Evolutionary conservation across 2,888 invertebrate genomes (phyloP).

Genomic region (Drosophila ochracea): DNA sequence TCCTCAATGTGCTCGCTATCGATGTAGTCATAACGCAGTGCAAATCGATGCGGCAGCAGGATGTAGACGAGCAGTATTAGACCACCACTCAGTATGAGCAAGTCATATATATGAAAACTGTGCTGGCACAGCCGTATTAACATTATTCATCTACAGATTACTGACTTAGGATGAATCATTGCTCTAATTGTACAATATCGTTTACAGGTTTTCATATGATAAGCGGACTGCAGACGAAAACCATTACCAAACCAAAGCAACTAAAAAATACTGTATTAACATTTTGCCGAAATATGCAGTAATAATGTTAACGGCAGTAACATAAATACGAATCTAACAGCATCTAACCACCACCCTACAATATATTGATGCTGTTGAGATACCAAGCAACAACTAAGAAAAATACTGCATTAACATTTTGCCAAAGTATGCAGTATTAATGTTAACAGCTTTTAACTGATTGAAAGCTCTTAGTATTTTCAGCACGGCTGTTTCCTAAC

Average conservation of each 20-base stretch:
- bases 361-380: neutral
- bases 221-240: neutral
- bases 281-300: neutral
- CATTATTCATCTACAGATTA: slow-evolving; percentile 59
- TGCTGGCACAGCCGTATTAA: slow-evolving; percentile 67
- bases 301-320: neutral
- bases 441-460: slow-evolving; percentile 1
- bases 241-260: slow-evolving; percentile 10
- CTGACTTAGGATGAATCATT: slow-evolving; percentile 26
- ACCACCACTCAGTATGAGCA: slow-evolving; percentile 58
- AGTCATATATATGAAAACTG: slow-evolving; percentile 69
- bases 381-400: neutral
- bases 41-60: slow-evolving; percentile 82
- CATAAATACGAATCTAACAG: neutral
- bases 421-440: neutral
- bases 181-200: slow-evolving; percentile 7
- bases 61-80: slow-evolving; percentile 70
- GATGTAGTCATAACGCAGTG: slow-evolving; percentile 86
- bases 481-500: slow-evolving; percentile 4
- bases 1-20: slow-evolving; percentile 85
- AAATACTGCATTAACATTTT: neutral
- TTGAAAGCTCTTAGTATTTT: neutral
- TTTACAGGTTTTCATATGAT: neutral
- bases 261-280: slow-evolving; percentile 3
- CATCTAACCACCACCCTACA: neutral